Evolutionary conservation across 2,797 vertebrate genomes (phyloP).

Genomic region (Moxostoma hubbsi): DNA sequence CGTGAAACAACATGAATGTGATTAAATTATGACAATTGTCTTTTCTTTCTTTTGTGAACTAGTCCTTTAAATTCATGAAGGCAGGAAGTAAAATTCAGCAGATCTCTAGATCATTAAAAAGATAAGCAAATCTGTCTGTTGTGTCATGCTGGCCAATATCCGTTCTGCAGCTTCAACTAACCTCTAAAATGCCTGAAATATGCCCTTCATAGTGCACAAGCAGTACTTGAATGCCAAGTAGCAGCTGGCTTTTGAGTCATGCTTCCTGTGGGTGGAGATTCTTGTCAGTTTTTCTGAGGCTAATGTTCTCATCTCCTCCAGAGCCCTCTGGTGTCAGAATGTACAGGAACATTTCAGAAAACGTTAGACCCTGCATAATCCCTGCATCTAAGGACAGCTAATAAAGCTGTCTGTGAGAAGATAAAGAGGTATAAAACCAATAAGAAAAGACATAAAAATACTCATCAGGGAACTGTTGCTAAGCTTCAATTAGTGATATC

Average conservation of each 20-base stretch:
- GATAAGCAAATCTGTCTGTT: too few relatives aligned
- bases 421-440: constrained; percentile 12
- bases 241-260: constrained; percentile 42
- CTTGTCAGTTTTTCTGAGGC: constrained; percentile 21
- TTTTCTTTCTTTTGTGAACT: too few relatives aligned
- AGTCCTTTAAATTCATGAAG: too few relatives aligned
- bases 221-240: background rate
- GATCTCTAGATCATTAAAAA: too few relatives aligned
- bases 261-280: constrained; percentile 40
- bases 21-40: too few relatives aligned
- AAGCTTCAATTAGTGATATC: constrained; percentile 32
- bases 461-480: constrained; percentile 25
- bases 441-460: constrained; percentile 37
- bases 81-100: too few relatives aligned
- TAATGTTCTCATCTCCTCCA: constrained; percentile 33
- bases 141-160: too few relatives aligned
- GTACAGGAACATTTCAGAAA: constrained; percentile 11
- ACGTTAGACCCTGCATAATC: background rate
- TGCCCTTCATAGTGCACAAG: constrained; percentile 23
- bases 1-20: too few relatives aligned
- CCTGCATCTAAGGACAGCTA: constrained; percentile 12
- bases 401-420: constrained; percentile 18
- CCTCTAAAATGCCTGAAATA: constrained; percentile 23
- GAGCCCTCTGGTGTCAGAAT: constrained; percentile 27
- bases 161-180: background rate